Conservation (phyloP, 2,113 vertebrate species). For the Thryonomys swinderianus region DNA sequence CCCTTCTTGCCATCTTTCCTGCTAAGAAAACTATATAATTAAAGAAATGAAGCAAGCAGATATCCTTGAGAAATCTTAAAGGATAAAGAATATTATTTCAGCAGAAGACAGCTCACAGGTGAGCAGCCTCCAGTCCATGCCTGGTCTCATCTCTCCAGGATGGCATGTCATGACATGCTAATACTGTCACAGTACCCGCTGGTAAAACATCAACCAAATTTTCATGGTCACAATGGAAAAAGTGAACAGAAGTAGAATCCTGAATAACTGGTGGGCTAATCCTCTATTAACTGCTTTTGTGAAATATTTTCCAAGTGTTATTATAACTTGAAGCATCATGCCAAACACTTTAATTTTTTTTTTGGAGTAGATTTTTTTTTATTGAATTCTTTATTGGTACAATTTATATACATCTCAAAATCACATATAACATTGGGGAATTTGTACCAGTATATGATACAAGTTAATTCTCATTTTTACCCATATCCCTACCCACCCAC, state of each 20-base stretch:
- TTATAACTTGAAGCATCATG: neutral
- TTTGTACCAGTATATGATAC: too few relatives aligned
- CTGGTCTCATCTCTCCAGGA: neutral
- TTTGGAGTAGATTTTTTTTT: too few relatives aligned
- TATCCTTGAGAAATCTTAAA: neutral
- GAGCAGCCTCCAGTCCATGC: neutral
- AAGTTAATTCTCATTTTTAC: too few relatives aligned
- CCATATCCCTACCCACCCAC: too few relatives aligned
- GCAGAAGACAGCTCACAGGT: neutral
- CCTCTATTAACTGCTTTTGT: neutral
- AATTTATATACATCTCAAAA: too few relatives aligned
- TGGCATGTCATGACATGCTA: neutral
- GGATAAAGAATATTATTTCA: neutral
- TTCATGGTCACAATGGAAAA: neutral
- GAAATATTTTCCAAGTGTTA: constrained; percentile 9
- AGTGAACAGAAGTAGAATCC: neutral
- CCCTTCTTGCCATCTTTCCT: neutral
- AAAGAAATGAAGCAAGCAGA: neutral
- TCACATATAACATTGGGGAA: too few relatives aligned
- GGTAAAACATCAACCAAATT: neutral
- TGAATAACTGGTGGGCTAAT: neutral
- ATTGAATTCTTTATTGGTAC: too few relatives aligned
- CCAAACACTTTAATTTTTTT: neutral
- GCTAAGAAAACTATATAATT: neutral
- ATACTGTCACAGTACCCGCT: neutral